phyloP scores from a whole-genome alignment of 2,113 vertebrate species.

The Sylvia atricapilla region DNA sequence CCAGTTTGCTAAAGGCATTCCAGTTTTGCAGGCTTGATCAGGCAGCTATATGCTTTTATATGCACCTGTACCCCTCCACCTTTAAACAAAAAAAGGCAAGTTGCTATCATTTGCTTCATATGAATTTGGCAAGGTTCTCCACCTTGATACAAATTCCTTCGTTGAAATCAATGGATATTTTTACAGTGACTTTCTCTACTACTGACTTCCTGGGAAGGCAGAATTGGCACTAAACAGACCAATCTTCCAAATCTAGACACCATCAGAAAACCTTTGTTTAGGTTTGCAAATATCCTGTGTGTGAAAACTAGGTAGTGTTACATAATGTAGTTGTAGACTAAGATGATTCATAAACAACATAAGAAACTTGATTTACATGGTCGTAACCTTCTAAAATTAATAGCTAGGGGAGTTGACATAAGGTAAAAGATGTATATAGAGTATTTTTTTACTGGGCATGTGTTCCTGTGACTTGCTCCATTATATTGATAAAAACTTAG shows the following conservation, averaged over 20 bases:
- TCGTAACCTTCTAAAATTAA: constrained; percentile 37
- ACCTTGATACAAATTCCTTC: not conserved
- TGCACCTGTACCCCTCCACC: not conserved
- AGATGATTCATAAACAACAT: not conserved
- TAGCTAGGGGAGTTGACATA: constrained; percentile 22
- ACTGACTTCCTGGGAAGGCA: not conserved
- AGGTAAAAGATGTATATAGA: constrained; percentile 27
- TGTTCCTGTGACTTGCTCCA: constrained; percentile 62
- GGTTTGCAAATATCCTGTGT: not conserved
- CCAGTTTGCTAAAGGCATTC: not conserved
- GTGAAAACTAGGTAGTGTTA: not conserved
- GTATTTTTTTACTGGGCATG: constrained; percentile 25
- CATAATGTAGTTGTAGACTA: not conserved
- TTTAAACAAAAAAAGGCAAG: not conserved
- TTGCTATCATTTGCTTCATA: not conserved
- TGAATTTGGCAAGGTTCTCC: not conserved
- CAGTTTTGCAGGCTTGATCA: not conserved
- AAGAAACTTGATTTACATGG: not conserved
- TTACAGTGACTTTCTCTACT: not conserved
- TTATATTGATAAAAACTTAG: not conserved
- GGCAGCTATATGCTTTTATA: not conserved
- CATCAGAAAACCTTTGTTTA: not conserved
- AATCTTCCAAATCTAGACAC: not conserved
- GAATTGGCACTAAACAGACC: not conserved
- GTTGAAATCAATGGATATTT: not conserved